A percentile compares a stretch with the other conserved stretches of the same genome.
Evolutionary conservation across 2,888 invertebrate genomes (phyloP).

Genomic region (Therioaphis trifolii): DNA sequence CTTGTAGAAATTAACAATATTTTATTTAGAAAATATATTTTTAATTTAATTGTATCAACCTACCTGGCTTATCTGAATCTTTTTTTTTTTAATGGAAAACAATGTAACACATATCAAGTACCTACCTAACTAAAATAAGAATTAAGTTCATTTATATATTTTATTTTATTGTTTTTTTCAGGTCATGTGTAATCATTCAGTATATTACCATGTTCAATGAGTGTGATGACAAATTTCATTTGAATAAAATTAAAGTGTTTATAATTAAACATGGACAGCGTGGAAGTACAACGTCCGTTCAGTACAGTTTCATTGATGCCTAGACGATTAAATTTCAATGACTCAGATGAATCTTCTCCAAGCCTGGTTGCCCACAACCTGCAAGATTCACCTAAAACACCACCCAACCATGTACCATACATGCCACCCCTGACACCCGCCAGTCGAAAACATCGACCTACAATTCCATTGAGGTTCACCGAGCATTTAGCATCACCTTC

Average conservation of each 20-base stretch:
- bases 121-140: too few relatives aligned
- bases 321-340: slow-evolving; percentile 54
- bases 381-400: slow-evolving; percentile 51
- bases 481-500: slow-evolving; percentile 47
- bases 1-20: too few relatives aligned
- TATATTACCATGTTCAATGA: slow-evolving; percentile 43
- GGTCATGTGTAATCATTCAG: slow-evolving; percentile 2
- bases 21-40: too few relatives aligned
- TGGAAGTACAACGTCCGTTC: slow-evolving; percentile 5
- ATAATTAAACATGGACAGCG: slow-evolving; percentile 41
- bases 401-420: slow-evolving; percentile 47
- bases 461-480: slow-evolving; percentile 28
- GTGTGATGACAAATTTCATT: slow-evolving; percentile 29
- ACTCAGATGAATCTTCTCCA: slow-evolving; percentile 18
- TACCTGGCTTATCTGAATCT: too few relatives aligned
- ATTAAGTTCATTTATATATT: neutral
- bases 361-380: neutral
- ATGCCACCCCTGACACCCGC: slow-evolving; percentile 37
- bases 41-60: too few relatives aligned
- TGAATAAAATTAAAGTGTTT: slow-evolving; percentile 15
- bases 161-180: slow-evolving; percentile 32
- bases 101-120: too few relatives aligned
- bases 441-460: slow-evolving; percentile 7
- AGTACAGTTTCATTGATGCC: slow-evolving; percentile 32
- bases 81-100: too few relatives aligned